phyloP scores from a whole-genome alignment of 2,113 vertebrate species.

The Trachemys scripta region DNA sequence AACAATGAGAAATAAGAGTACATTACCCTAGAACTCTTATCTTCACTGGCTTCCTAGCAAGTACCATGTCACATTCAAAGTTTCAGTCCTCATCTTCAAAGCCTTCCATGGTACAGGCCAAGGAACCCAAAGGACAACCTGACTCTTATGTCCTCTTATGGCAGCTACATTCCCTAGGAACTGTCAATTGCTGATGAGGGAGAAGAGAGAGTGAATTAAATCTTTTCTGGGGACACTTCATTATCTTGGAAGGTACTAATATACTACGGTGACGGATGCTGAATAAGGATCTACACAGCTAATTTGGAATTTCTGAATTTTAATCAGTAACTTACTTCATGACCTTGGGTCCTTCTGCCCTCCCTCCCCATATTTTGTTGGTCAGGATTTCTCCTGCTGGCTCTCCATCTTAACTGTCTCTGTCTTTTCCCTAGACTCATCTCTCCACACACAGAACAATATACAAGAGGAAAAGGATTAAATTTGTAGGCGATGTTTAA shows the following conservation, averaged over 20 bases:
- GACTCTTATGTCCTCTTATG: neutral
- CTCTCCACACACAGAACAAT: neutral
- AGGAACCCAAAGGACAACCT: neutral
- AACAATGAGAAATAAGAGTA: neutral
- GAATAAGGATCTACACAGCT: neutral
- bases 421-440: neutral
- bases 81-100: neutral
- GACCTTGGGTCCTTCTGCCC: neutral
- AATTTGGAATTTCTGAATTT: neutral
- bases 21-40: neutral
- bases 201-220: neutral
- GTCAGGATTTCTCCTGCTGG: neutral
- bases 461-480: neutral
- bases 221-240: neutral
- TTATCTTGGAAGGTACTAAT: neutral
- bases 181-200: neutral
- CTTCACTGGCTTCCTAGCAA: neutral
- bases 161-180: neutral
- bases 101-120: neutral
- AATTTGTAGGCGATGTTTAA: neutral
- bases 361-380: neutral
- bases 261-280: neutral
- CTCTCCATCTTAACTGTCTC: neutral
- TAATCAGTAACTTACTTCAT: neutral
- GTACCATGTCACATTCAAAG: rapidly evolving